Base-by-base conservation (phyloP, 2,797 vertebrate genomes). In the Rousettus madagascariensis region DNA sequence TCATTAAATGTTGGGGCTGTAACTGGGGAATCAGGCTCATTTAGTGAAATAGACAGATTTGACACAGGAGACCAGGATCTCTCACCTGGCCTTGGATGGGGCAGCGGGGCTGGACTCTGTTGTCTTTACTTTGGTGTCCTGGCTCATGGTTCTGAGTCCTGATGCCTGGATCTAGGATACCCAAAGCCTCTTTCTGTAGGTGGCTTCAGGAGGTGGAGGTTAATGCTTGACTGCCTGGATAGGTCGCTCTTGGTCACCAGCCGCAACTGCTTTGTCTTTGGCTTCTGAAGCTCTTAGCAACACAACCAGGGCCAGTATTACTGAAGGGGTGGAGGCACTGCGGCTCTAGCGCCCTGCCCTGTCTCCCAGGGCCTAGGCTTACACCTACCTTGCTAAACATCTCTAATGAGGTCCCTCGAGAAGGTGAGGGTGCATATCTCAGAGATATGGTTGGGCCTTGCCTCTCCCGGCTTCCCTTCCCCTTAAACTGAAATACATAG, bases 401-500 rank as follows among this genome's bases (percentile, higher is more conserved):
- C 89, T 69, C 82, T 97, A 97, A 97, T 97, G 91, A 97, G 95
- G 79, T 96, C 96, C 69, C 93, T 82, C 65, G 96, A 92, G 97
- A 82, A 63, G 86, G 43, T 41, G 41, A 28, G 30, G 83, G 61
- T 68, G 38, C 49, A 79, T 51, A 61, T 75, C n/a, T 94, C 51
- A 46, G 63, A 92, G 61, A 17, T 46, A 85, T 92, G 43, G 7
- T 53, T 95, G 16, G 5, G 5, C 30, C 41, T 90, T 85, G 11
- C 87, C 28, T 59, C 63, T 22, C 20, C 4, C 26, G 16, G 49
- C 49, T 49, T 49, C 49, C 49, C 49, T 16, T 61, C 15, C 5
- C 7, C 8, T 5, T n/a, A 68, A 33, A 12, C 17, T 90, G 77
- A 71, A 38, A 5, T 72, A 82, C 38, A 36, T 4, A 71, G 53